Percentiles rank a stretch among this genome's conserved stretches.
Evolutionary conservation across 2,888 invertebrate genomes (phyloP).

Genomic region (Xestia sexstrigata): DNA sequence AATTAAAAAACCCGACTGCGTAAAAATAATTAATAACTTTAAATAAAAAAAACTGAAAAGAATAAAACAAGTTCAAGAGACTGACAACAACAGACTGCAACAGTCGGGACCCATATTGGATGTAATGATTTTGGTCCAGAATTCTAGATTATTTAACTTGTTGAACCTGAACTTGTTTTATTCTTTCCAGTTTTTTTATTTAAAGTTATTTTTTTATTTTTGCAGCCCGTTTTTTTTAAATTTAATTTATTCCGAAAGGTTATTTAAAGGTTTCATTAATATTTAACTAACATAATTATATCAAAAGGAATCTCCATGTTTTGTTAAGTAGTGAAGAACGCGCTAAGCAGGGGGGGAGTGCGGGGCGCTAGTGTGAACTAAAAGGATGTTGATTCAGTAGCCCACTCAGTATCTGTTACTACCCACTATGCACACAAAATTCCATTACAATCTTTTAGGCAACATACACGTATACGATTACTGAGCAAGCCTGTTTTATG

Average conservation of each 20-base stretch:
- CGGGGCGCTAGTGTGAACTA: neutral
- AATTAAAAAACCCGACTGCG: no score
- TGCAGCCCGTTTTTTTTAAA: no score
- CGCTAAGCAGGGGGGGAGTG: neutral
- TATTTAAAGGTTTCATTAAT: neutral
- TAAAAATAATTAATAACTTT: no score
- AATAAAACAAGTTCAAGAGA: no score
- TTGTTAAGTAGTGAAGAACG: neutral
- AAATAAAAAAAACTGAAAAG: no score
- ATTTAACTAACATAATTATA: neutral
- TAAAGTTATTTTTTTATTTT: no score
- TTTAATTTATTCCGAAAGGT: neutral
- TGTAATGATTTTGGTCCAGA: no score
- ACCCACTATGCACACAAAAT: conserved; percentile 45
- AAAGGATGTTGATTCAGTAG: conserved; percentile 15
- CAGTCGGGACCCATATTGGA: no score
- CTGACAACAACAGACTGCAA: no score
- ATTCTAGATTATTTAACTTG: no score
- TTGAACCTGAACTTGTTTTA: no score
- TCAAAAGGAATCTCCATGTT: neutral
- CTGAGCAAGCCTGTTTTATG: conserved; percentile 40
- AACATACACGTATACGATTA: conserved; percentile 46
- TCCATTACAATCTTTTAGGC: conserved; percentile 53
- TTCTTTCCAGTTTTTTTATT: no score
- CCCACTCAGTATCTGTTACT: conserved; percentile 31